These are phyloP conservation scores for Leucophora obtusa DNA, from an alignment of 2,888 invertebrate genomes.

Conservation along the genomic window DNA sequence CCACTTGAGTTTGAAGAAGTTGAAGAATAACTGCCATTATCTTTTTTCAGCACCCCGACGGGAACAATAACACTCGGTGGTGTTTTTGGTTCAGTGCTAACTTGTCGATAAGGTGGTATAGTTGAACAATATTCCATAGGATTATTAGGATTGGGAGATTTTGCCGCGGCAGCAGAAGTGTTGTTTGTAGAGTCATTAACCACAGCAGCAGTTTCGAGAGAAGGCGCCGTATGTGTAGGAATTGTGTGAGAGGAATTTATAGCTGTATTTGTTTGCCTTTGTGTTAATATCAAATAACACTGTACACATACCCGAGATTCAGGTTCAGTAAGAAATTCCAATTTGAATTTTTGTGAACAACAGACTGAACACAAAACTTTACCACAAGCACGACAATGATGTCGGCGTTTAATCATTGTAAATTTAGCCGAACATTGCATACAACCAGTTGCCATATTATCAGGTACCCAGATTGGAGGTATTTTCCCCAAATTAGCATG, in stretches of 20 bases:
- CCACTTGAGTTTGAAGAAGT: slow-evolving; percentile 70
- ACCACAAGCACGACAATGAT: slow-evolving; percentile 93
- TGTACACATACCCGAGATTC: slow-evolving; percentile 88
- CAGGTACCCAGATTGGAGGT: slow-evolving; percentile 92
- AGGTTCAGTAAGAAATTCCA: slow-evolving; percentile 86
- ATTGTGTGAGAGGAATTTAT: background rate
- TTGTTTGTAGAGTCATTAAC: slow-evolving; percentile 32
- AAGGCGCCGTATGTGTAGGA: background rate
- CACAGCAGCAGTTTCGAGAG: slow-evolving; percentile 38
- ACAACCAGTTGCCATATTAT: slow-evolving; percentile 88
- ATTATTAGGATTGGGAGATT: slow-evolving; percentile 89
- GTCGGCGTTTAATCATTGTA: slow-evolving; percentile 88
- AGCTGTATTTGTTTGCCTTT: slow-evolving; percentile 72
- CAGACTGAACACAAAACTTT: slow-evolving; percentile 89
- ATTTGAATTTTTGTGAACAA: slow-evolving; percentile 84
- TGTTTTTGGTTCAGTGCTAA: slow-evolving; percentile 79
- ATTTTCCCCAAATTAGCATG: slow-evolving; percentile 83
- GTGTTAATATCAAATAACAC: slow-evolving; percentile 82
- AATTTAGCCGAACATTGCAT: slow-evolving; percentile 90
- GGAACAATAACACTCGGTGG: slow-evolving; percentile 90
- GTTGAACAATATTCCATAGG: slow-evolving; percentile 93
- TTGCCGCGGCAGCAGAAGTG: slow-evolving; percentile 68
- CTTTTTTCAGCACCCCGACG: slow-evolving; percentile 87
- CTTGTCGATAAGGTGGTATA: slow-evolving; percentile 88
- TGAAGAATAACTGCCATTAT: slow-evolving; percentile 77